Evolutionary conservation across 2,888 invertebrate genomes (phyloP).

Genomic region (Dusona sp.): DNA sequence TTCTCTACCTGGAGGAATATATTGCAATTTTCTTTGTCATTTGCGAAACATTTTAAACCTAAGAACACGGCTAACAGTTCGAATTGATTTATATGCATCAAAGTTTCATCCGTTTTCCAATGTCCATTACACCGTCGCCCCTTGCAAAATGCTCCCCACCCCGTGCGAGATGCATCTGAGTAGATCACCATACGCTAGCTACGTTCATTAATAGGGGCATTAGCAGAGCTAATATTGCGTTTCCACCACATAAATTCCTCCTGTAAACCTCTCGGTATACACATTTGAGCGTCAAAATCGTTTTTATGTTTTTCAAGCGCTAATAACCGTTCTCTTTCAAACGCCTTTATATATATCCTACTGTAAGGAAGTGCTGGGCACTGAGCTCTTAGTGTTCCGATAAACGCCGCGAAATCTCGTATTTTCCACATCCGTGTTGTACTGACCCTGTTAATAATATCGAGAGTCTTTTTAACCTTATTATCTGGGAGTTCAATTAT

Average conservation of each 20-base stretch:
- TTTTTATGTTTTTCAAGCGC: slow-evolving; percentile 36
- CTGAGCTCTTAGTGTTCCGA: slow-evolving; percentile 28
- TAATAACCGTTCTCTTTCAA: slow-evolving; percentile 33
- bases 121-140: slow-evolving; percentile 45
- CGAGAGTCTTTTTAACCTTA: slow-evolving; percentile 18
- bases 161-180: slow-evolving; percentile 64
- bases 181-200: slow-evolving; percentile 59
- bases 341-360: slow-evolving; percentile 29
- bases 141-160: slow-evolving; percentile 59
- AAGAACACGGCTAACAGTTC: slow-evolving; percentile 54
- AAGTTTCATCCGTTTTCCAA: slow-evolving; percentile 51
- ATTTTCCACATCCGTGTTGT: slow-evolving; percentile 29
- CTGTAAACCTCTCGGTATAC: slow-evolving; percentile 16
- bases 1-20: slow-evolving; percentile 53
- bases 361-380: slow-evolving; percentile 46
- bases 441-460: slow-evolving; percentile 24
- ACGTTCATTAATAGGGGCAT: background rate
- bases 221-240: slow-evolving; percentile 10
- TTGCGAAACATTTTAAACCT: slow-evolving; percentile 45
- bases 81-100: slow-evolving; percentile 57
- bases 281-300: slow-evolving; percentile 38
- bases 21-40: slow-evolving; percentile 7
- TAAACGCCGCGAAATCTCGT: slow-evolving; percentile 40
- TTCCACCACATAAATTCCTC: slow-evolving; percentile 47
- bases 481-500: slow-evolving; percentile 42